Conservation (phyloP, 1,140 invertebrate species). For the Hypsibius dujardini region DNA sequence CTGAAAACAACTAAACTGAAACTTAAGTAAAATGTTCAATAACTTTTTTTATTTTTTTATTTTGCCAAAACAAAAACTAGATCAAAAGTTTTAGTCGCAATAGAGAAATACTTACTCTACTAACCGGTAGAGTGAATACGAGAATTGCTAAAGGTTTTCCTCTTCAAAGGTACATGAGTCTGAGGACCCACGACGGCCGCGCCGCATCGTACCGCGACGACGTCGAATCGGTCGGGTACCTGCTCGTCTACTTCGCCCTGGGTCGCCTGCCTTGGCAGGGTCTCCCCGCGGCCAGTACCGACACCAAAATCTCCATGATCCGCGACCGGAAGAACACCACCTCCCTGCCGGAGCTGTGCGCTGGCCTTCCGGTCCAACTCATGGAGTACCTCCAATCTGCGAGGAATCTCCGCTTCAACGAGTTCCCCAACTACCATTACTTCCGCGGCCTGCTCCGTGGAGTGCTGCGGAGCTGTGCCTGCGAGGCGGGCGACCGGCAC, state of each 20-base stretch:
- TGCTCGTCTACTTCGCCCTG: constrained; percentile 28
- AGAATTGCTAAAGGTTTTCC: neutral
- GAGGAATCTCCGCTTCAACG: neutral
- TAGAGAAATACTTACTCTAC: no score
- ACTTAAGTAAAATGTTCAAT: no score
- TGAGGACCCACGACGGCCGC: neutral
- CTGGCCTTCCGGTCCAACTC: neutral
- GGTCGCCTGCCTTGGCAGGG: constrained; percentile 24
- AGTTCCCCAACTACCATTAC: constrained; percentile 11
- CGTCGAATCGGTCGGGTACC: constrained; percentile 12
- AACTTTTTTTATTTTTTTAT: no score
- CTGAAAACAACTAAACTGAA: no score
- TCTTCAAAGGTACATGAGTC: constrained; percentile 14
- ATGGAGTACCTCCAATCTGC: neutral
- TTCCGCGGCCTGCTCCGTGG: neutral
- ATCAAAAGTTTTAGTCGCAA: no score
- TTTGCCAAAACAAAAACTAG: no score
- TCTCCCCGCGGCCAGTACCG: constrained; percentile 8
- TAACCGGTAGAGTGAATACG: no score
- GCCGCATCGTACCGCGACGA: constrained; percentile 11
- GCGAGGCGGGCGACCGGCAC: neutral
- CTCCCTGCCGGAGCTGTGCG: constrained; percentile 4
- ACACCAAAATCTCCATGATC: constrained; percentile 11
- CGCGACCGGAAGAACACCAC: neutral
- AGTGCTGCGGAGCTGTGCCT: neutral